A percentile compares a stretch with the other conserved stretches of the same genome.
These are phyloP conservation scores for Strix occidentalis DNA, from an alignment of 2,797 vertebrate genomes.

Conservation along the genomic window DNA sequence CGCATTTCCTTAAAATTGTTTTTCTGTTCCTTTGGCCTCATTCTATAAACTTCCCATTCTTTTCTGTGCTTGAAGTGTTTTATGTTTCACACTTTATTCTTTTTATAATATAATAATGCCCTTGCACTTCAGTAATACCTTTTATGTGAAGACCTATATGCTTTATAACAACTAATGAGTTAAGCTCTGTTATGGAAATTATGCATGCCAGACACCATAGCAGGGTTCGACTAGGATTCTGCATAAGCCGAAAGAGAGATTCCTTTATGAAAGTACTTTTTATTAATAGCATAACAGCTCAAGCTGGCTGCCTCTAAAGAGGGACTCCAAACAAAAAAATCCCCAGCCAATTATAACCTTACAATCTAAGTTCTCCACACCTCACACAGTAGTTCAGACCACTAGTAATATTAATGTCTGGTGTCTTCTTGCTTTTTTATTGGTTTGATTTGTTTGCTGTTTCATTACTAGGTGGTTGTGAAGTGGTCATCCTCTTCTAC, in stretches of 20 bases:
- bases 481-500: background rate
- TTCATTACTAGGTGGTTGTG: background rate
- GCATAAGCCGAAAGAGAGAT: background rate
- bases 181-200: background rate
- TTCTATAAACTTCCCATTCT: constrained; percentile 2
- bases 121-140: constrained; percentile 6
- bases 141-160: background rate
- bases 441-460: background rate
- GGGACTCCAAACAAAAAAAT: background rate
- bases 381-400: background rate
- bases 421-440: background rate
- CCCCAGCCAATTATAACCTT: background rate
- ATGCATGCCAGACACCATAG: background rate
- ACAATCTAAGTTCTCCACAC: background rate
- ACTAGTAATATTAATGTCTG: background rate
- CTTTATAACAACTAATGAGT: constrained; percentile 19
- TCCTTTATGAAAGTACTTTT: background rate
- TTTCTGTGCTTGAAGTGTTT: constrained; percentile 27
- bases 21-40: constrained; percentile 23
- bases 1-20: constrained; percentile 40
- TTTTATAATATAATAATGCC: background rate
- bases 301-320: background rate
- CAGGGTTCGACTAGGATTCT: background rate
- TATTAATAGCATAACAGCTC: background rate
- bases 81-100: constrained; percentile 40